Evolutionary conservation across 2,888 invertebrate genomes (phyloP).

Genomic region (Trichacis sp.): DNA sequence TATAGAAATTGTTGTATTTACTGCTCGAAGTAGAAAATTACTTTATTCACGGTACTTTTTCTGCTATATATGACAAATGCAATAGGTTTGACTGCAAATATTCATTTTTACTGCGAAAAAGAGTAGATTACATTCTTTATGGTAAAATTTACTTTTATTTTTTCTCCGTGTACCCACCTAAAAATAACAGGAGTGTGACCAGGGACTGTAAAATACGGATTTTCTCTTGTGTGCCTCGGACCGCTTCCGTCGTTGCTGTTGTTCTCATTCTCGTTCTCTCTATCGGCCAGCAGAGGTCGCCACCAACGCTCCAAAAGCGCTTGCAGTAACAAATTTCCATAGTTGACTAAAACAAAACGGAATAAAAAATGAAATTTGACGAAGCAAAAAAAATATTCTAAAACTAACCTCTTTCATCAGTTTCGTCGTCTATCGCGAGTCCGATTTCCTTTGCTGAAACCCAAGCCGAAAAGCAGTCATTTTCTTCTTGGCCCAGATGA

Average conservation of each 20-base stretch:
- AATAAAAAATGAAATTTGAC: conserved; percentile 7
- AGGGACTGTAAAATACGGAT: conserved; percentile 88
- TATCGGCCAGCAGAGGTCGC: conserved; percentile 78
- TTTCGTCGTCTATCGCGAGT: conserved; percentile 78
- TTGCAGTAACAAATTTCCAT: conserved; percentile 93
- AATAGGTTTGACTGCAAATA: too few species aligned
- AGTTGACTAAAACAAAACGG: conserved; percentile 82
- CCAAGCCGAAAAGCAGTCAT: conserved; percentile 98
- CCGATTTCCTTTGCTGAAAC: conserved; percentile 96
- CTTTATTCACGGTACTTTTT: too few species aligned
- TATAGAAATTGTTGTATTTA: too few species aligned
- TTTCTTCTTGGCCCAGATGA: conserved; percentile 96
- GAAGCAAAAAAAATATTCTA: conserved; percentile 1
- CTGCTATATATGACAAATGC: too few species aligned
- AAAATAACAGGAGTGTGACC: conserved; percentile 97
- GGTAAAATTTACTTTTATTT: too few species aligned
- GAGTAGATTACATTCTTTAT: too few species aligned
- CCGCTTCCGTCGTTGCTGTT: conserved; percentile 72
- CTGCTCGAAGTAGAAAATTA: too few species aligned
- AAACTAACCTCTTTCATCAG: conserved; percentile 79
- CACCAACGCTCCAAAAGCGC: conserved; percentile 96
- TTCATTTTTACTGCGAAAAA: too few species aligned
- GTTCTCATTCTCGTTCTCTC: conserved; percentile 80
- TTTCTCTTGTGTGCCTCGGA: conserved; percentile 67
- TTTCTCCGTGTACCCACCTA: too few species aligned